Percentiles rank a stretch among this genome's conserved stretches.
These are phyloP conservation scores for Psittacula derbiana DNA, from an alignment of 2,797 vertebrate species.

Conservation along the genomic window DNA sequence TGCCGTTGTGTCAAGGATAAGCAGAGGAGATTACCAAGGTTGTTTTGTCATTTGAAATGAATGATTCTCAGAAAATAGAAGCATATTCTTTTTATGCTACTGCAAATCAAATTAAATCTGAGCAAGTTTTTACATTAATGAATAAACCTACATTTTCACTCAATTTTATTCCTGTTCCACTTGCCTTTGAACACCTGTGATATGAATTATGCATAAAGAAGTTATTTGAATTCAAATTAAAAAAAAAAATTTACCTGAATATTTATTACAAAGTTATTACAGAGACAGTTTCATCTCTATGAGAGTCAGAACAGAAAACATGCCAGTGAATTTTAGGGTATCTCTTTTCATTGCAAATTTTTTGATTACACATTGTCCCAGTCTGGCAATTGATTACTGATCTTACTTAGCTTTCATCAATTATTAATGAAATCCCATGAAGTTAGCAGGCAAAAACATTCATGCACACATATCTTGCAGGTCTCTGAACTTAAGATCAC, in stretches of 20 bases:
- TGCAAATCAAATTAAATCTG: background rate
- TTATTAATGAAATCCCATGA: background rate
- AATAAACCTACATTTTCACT: background rate
- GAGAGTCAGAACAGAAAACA: background rate
- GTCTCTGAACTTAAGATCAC: background rate
- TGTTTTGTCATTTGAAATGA: background rate
- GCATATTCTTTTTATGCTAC: background rate
- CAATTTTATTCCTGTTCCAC: background rate
- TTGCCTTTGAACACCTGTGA: background rate
- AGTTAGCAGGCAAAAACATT: background rate
- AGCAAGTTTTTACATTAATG: background rate
- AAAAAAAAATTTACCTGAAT: background rate
- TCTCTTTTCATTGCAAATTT: background rate
- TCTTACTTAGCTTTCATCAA: background rate
- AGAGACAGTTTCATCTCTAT: background rate
- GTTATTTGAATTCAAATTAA: background rate
- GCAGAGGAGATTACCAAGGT: background rate
- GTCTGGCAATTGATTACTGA: background rate
- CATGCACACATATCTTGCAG: rapidly evolving
- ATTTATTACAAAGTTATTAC: background rate
- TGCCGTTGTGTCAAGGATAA: background rate
- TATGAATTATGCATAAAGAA: background rate
- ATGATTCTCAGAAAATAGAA: background rate
- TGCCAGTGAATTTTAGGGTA: background rate
- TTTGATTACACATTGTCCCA: background rate